A percentile compares a stretch with the other conserved stretches of the same genome.
Conservation (phyloP, 2,113 vertebrate species). For the Psophia crepitans region DNA sequence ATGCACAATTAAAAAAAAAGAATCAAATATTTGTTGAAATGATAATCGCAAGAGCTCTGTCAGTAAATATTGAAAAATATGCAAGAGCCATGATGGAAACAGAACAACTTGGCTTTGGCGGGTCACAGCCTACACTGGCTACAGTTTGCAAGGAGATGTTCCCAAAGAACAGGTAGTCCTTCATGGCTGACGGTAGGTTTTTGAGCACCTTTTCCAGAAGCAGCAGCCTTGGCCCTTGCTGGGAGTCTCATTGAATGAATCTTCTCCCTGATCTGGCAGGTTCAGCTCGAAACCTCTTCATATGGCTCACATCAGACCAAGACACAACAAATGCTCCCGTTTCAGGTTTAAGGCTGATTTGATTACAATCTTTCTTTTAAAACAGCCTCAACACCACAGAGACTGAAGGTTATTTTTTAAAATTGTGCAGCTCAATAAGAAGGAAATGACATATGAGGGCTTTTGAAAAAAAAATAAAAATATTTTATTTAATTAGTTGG, state of each 20-base stretch:
- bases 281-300: not conserved
- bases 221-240: not conserved
- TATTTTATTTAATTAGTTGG: slow-evolving; percentile 2
- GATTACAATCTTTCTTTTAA: not conserved
- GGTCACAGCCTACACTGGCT: not conserved
- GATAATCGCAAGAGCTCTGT: not conserved
- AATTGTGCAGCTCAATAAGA: not conserved
- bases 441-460: not conserved
- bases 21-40: not conserved
- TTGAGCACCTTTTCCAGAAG: not conserved
- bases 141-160: not conserved
- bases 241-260: not conserved
- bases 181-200: not conserved
- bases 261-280: not conserved
- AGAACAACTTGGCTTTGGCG: not conserved
- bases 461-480: not conserved
- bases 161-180: not conserved
- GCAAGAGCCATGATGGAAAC: not conserved
- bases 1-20: not conserved
- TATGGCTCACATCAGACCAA: not conserved
- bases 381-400: not conserved
- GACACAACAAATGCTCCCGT: not conserved
- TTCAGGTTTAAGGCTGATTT: not conserved
- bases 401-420: slow-evolving; percentile 23
- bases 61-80: not conserved